These are phyloP conservation scores for Papilio polytes DNA, from an alignment of 1,140 invertebrate genomes.

Conservation along the genomic window DNA sequence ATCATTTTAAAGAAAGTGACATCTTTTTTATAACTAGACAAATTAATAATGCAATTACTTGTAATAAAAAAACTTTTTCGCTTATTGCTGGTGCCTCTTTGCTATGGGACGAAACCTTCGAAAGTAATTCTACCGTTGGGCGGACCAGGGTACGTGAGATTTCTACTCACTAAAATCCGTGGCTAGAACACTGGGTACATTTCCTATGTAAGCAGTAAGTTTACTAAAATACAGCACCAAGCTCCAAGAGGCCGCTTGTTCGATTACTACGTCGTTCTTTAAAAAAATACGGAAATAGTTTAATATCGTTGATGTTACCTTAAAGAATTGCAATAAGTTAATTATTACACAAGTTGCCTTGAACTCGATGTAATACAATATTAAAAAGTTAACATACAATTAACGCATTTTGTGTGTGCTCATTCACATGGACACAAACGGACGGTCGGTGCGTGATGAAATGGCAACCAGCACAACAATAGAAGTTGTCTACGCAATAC, in stretches of 20 bases:
- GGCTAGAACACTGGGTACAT: no score
- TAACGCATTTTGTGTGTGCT: not conserved
- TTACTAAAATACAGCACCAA: no score
- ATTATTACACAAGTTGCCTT: constrained; percentile 10
- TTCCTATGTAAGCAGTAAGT: no score
- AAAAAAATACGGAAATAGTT: not conserved
- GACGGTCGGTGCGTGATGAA: constrained; percentile 24
- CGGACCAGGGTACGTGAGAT: no score
- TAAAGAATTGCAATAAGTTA: not conserved
- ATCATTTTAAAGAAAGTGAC: not conserved
- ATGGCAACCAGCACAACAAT: constrained; percentile 20
- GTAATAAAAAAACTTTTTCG: no score
- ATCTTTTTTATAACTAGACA: not conserved
- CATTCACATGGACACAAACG: constrained; percentile 20
- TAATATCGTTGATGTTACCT: not conserved
- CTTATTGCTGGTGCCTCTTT: no score
- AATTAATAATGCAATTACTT: no score
- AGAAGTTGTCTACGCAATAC: constrained; percentile 14
- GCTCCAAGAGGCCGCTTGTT: not conserved
- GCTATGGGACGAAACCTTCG: no score
- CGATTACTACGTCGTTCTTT: not conserved
- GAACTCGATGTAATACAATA: constrained; percentile 1
- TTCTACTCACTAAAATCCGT: no score
- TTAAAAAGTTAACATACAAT: not conserved
- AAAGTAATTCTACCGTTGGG: no score